These are phyloP conservation scores for Myotis brandtii DNA, from an alignment of 2,113 vertebrate species.

Conservation along the genomic window DNA sequence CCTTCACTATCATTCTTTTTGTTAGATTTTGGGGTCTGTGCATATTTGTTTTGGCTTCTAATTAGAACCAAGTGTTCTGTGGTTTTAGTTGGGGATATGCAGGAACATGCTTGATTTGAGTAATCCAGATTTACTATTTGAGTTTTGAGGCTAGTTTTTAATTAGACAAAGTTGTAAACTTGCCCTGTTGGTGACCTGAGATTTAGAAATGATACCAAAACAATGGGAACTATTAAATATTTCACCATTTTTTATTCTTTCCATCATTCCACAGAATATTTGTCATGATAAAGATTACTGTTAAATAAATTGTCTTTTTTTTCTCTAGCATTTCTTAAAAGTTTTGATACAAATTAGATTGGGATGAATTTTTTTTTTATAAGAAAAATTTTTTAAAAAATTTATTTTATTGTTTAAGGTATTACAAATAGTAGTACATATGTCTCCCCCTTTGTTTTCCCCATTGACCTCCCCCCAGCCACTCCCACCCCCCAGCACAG, in stretches of 20 bases:
- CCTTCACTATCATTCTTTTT: background rate
- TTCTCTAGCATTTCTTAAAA: slow-evolving; percentile 43
- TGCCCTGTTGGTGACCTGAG: slow-evolving; percentile 34
- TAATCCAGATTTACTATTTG: background rate
- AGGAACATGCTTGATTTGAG: slow-evolving; percentile 18
- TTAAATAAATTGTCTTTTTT: slow-evolving; percentile 40
- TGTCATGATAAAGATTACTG: slow-evolving; percentile 12
- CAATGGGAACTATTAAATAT: slow-evolving; percentile 39
- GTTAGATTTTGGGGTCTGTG: background rate
- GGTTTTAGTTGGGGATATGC: background rate
- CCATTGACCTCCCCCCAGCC: no score
- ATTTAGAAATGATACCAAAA: slow-evolving; percentile 56
- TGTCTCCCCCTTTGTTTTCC: no score
- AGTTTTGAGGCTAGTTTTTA: slow-evolving; percentile 54
- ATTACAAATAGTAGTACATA: no score
- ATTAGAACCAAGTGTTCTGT: background rate
- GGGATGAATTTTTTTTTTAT: background rate
- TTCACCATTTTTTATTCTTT: background rate
- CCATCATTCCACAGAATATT: background rate
- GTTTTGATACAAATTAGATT: slow-evolving; percentile 55
- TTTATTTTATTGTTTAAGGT: no score
- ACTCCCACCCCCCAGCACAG: no score
- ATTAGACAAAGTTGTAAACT: background rate
- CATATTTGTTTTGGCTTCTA: slow-evolving; percentile 34
- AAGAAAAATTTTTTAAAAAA: no score